A percentile compares a stretch with the other conserved stretches of the same genome.
These are phyloP conservation scores for Polypterus bichir DNA, from an alignment of 2,113 vertebrate genomes.

Conservation along the genomic window DNA sequence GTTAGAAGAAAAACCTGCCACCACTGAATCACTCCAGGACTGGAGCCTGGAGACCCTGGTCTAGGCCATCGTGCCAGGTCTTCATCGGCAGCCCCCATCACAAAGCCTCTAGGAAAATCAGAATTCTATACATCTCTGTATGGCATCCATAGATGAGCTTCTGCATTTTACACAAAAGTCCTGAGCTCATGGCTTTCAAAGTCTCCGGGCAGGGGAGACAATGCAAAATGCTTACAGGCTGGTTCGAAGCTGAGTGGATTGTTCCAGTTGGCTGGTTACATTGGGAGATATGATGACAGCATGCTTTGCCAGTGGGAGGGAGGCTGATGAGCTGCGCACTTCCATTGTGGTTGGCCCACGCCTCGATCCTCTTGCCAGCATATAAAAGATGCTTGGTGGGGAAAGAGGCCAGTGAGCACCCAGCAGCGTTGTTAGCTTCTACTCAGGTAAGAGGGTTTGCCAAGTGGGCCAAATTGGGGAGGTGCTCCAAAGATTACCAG, in stretches of 20 bases:
- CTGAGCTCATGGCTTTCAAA: conserved; percentile 55
- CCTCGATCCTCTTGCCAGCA: conserved; percentile 63
- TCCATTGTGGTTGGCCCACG: conserved; percentile 58
- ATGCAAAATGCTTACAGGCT: conserved; percentile 60
- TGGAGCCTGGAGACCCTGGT: no score
- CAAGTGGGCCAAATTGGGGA: no score
- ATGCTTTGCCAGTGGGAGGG: conserved; percentile 37
- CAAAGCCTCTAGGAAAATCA: no score
- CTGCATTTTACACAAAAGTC: conserved; percentile 24
- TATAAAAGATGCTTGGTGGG: conserved; percentile 59
- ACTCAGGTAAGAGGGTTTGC: conserved; percentile 61
- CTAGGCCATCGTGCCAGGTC: no score
- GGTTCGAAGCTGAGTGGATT: conserved; percentile 34
- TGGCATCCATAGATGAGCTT: no score
- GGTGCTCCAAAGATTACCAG: background rate
- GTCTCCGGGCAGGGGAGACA: conserved; percentile 37
- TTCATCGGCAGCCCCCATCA: no score
- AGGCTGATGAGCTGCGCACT: conserved; percentile 68
- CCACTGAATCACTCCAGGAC: no score
- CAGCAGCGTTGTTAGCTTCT: conserved; percentile 33
- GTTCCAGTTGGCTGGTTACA: conserved; percentile 39
- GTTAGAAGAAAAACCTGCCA: no score
- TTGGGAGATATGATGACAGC: conserved; percentile 55
- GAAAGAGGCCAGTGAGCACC: conserved; percentile 31
- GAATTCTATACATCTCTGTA: no score